Percentiles rank a stretch among this genome's conserved stretches.
These are phyloP conservation scores for Synanthedon vespiformis DNA, from an alignment of 2,888 invertebrate genomes.

Conservation along the genomic window DNA sequence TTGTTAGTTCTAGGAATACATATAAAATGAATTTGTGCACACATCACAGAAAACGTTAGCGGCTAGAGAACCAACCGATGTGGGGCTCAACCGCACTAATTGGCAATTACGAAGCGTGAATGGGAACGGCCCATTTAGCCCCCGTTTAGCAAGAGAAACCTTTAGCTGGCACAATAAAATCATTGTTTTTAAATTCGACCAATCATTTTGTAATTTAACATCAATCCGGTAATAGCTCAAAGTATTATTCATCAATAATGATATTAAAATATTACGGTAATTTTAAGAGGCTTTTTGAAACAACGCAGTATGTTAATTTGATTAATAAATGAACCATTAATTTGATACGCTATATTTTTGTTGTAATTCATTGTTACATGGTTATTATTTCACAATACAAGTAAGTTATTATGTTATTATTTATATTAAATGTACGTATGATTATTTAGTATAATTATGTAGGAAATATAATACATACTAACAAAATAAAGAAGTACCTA, in stretches of 20 bases:
- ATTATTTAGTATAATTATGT: no score
- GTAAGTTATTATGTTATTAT: no score
- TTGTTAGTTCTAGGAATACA: background rate
- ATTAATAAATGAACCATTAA: no score
- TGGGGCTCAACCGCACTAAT: slow-evolving; percentile 21
- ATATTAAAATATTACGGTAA: no score
- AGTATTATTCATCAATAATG: background rate
- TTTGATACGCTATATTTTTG: no score
- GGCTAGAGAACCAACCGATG: background rate
- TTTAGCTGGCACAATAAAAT: background rate
- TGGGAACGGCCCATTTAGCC: slow-evolving; percentile 18
- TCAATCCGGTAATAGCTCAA: background rate
- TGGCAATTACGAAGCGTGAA: slow-evolving; percentile 30
- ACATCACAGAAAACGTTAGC: background rate
- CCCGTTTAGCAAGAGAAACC: background rate
- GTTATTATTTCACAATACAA: no score
- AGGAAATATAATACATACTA: no score
- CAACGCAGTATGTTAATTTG: no score
- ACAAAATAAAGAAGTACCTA: no score
- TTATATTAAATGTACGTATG: no score
- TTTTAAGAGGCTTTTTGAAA: no score
- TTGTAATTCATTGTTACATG: no score
- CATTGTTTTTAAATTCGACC: background rate
- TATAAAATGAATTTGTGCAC: background rate
- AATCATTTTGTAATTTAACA: background rate